Base-by-base conservation (phyloP, 2,888 invertebrate genomes). In the Proisotoma minuta region DNA sequence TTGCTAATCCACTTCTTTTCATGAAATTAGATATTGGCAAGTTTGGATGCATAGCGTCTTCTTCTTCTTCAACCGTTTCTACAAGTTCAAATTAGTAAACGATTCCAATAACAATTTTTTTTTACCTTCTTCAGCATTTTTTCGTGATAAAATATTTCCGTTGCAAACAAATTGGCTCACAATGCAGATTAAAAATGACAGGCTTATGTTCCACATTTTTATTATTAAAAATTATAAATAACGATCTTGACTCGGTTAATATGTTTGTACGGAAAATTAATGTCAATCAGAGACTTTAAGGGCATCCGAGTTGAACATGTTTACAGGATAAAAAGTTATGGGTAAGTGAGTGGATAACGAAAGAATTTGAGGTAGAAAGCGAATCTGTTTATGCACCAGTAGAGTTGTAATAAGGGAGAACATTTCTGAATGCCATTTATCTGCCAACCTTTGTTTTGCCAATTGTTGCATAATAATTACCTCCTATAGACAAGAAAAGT, bases 341-440 rank as follows among this genome's bases (percentile, higher is more conserved):
- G 23, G n/a, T 5, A 54, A 54, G 39, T 29, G 53, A 39, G 22
- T 15, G 10, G 28, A 54, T 29, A 10, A n/a, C n/a, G n/a, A n/a
- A 3, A 54, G 8, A 23, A 49, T 49, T 26, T 22, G 23, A 49
- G 53, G 22, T 54, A 54, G 53, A 54, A 54, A 54, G 53, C 23
- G 53, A 54, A 54, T 39, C 29, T 54, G 53, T 54, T 54, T 54
- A 54, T 54, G 53, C 53, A 54, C n/a, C 27, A 54, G 53, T 54
- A 54, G 22, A 54, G 53, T n/a, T 8, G 43, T 12, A 43, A 43
- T 43, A 43, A 43, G 43, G 43, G 4, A 43, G 10, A 15, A 5
- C 18, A 5, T 43, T 43, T 43, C 15, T 43, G 43, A 43, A n/a
- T n/a, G n/a, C 43, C 18, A 5, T 43, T 43, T 12, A 12, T 43